Conservation (phyloP, 2,888 invertebrate species). For the Unio delphinus region DNA sequence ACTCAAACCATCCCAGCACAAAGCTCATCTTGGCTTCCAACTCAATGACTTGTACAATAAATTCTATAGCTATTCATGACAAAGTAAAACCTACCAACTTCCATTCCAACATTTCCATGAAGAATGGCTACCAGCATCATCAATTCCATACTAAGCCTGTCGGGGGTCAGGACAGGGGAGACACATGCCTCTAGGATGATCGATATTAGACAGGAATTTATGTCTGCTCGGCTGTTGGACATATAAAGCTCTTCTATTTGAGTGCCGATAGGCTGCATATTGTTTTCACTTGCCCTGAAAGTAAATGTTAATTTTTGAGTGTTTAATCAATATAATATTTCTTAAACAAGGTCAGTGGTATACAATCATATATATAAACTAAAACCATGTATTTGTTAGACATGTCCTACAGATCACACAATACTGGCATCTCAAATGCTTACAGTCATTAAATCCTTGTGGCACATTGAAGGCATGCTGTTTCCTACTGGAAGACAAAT, state of each 20-base stretch:
- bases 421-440: too few relatives aligned
- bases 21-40: too few relatives aligned
- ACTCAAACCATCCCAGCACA: too few relatives aligned
- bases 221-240: slow-evolving; percentile 67
- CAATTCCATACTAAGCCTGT: slow-evolving; percentile 83
- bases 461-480: background rate
- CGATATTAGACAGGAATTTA: slow-evolving; percentile 81
- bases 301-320: background rate
- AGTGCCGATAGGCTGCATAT: slow-evolving; percentile 86
- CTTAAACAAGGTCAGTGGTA: background rate
- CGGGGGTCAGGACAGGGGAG: slow-evolving; percentile 72
- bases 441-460: too few relatives aligned
- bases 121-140: slow-evolving; percentile 86
- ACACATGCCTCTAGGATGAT: slow-evolving; percentile 83
- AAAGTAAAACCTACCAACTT: slow-evolving; percentile 79
- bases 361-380: background rate
- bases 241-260: slow-evolving; percentile 87
- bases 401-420: too few relatives aligned
- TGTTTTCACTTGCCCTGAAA: slow-evolving; percentile 79
- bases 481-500: background rate
- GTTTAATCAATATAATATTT: background rate
- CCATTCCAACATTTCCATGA: slow-evolving; percentile 91
- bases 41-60: too few relatives aligned
- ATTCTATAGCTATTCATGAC: too few relatives aligned
- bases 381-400: too few relatives aligned